These are phyloP conservation scores for Aegotheles bennettii DNA, from an alignment of 2,113 vertebrate species.

Conservation along the genomic window DNA sequence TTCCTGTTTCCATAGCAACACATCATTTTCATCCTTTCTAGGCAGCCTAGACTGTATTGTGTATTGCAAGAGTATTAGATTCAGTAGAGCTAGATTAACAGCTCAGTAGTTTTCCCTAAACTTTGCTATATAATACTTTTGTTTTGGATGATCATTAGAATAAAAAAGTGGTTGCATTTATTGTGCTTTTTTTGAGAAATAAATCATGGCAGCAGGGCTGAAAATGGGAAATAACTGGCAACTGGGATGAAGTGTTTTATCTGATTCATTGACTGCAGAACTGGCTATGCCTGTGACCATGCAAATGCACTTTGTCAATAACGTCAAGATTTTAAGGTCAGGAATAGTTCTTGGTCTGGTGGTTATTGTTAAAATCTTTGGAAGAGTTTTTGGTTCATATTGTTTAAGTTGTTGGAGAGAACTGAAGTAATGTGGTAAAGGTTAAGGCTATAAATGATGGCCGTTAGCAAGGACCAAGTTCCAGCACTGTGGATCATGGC, in stretches of 20 bases:
- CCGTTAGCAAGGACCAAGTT: not conserved
- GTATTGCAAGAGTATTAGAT: slow-evolving; percentile 44
- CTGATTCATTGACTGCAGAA: not conserved
- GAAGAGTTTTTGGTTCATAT: not conserved
- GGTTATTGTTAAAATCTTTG: not conserved
- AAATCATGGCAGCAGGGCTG: not conserved
- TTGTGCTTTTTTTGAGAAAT: not conserved
- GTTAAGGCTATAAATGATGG: not conserved
- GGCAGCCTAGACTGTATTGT: slow-evolving; percentile 61
- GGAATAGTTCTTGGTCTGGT: not conserved
- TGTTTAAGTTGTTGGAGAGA: not conserved
- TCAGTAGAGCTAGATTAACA: slow-evolving; percentile 41
- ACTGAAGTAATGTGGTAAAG: not conserved
- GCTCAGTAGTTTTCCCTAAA: not conserved
- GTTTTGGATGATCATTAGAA: not conserved
- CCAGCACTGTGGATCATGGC: not conserved
- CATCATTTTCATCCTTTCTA: slow-evolving; percentile 63
- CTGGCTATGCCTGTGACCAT: not conserved
- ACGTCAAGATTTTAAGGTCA: not conserved
- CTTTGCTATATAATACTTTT: not conserved
- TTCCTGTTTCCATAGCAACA: slow-evolving; percentile 71
- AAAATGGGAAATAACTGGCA: not conserved
- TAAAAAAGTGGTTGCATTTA: not conserved
- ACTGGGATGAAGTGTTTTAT: not conserved
- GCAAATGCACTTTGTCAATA: not conserved